Evolutionary conservation across 2,888 invertebrate genomes (phyloP).

Genomic region (Elgonia sp.): DNA sequence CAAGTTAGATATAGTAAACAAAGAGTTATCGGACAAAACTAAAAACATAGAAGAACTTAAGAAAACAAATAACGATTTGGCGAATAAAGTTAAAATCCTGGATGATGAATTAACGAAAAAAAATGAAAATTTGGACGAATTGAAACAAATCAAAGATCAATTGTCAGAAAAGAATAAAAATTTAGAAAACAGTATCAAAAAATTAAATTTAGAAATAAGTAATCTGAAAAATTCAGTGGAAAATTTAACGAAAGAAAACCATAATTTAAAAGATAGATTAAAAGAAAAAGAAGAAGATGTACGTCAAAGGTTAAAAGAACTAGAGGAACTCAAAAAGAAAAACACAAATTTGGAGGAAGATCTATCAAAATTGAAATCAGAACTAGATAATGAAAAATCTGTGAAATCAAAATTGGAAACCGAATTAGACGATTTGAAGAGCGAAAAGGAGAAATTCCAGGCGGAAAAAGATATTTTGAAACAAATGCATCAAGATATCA

Average conservation of each 20-base stretch:
- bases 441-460: constrained; percentile 26
- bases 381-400: constrained; percentile 32
- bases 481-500: constrained; percentile 56
- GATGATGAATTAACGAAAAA: constrained; percentile 1
- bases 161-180: constrained; percentile 29
- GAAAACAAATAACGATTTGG: background rate
- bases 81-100: background rate
- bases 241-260: constrained; percentile 58
- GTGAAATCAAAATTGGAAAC: background rate
- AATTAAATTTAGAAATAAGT: constrained; percentile 54
- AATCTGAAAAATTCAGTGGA: background rate
- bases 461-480: constrained; percentile 47
- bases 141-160: background rate
- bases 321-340: constrained; percentile 58
- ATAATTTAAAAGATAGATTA: constrained; percentile 73
- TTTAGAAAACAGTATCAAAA: constrained; percentile 44
- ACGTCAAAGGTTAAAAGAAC: constrained; percentile 57
- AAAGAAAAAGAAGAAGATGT: constrained; percentile 70
- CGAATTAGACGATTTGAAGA: constrained; percentile 39
- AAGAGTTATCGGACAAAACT: background rate
- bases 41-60: background rate
- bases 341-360: constrained; percentile 38
- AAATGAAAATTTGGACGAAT: background rate
- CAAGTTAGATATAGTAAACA: background rate
- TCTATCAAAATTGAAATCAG: constrained; percentile 21